Conservation (phyloP, 1,140 invertebrate genomes). For the Heterodera carotae region DNA sequence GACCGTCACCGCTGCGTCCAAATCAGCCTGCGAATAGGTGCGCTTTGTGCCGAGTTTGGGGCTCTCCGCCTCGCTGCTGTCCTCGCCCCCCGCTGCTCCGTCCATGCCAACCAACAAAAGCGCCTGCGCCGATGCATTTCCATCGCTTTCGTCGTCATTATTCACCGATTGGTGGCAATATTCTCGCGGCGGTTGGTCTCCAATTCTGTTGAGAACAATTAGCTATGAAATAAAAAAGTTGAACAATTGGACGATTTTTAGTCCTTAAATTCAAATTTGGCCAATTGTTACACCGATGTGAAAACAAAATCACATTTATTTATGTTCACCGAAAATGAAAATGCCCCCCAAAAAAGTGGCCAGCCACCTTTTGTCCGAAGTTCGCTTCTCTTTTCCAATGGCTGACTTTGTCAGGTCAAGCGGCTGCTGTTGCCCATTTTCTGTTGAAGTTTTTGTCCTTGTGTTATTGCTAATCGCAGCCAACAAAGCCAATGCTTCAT, state of each 20-base stretch:
- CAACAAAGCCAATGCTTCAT: slow-evolving; percentile 14
- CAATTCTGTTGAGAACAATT: slow-evolving; percentile 1
- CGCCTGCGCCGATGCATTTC: neutral
- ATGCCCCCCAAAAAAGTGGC: too few relatives aligned
- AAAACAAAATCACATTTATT: too few relatives aligned
- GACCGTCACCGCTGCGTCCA: slow-evolving; percentile 41
- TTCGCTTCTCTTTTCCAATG: neutral
- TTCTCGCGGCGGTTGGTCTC: neutral
- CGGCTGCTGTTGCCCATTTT: slow-evolving; percentile 6
- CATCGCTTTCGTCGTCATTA: neutral
- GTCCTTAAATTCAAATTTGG: too few relatives aligned
- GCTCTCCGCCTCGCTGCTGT: slow-evolving; percentile 16
- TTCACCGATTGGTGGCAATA: neutral
- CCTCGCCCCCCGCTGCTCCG: neutral
- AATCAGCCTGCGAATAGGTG: slow-evolving; percentile 38
- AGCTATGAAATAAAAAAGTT: too few relatives aligned
- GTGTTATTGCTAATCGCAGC: neutral
- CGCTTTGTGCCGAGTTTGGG: slow-evolving; percentile 28
- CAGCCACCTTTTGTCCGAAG: neutral
- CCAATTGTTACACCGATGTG: too few relatives aligned
- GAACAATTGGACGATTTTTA: too few relatives aligned
- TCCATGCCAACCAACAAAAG: neutral
- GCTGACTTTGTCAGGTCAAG: slow-evolving; percentile 14
- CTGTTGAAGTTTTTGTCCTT: neutral
- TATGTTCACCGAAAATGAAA: too few relatives aligned